Base-by-base conservation (phyloP, 2,888 invertebrate species). In the Tetramorium bicarinatum region DNA sequence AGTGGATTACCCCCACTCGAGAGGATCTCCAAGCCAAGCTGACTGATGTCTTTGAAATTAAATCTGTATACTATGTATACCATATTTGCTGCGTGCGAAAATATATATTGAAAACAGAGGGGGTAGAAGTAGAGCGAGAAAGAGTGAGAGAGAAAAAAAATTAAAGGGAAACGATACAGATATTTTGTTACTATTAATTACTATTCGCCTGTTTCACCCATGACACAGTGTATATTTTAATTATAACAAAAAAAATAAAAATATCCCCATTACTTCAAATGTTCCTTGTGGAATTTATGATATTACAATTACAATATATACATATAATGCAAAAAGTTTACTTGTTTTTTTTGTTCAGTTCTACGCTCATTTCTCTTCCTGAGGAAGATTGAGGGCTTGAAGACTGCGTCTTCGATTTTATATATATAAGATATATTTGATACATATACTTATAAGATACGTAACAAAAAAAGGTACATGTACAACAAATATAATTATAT, bases 201-300 rank as follows among this genome's bases (percentile, higher is more conserved):
- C 93, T 94, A 94, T 94, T 94, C 93, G 94, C 94, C 94, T 94
- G 94, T 94, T 94, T 94, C 94, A 93, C 93, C 94, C 95, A 95
- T 94, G 94, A 94, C 94, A 94, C 94, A 94, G 92, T 95, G 94
- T 95, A 95, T 95, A 94, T 95, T 95, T 95, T 94, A 95, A 94
- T 94, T 94, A 94, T 94, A 94, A 93, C 93, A 92, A 93, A 93
- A 92, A 89, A 88, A 89, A 92, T 93, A 93, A 93, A 90, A 90
- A 90, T 90, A 84, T 54, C 52, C 84, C 86, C 83, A 90, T 89
- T 87, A 88, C 66, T 90, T 87, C 83, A 90, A 90, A 69, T 69
- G 49, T 56, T 77, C n/a, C 13, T 56, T 77, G 47, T 72, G 38
- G 47, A 59, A 61, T 49, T 71, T 56, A 56, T 66, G 11, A 52